Evolutionary conservation across 2,888 invertebrate genomes (phyloP).

Genomic region (Calliopum simillimum): DNA sequence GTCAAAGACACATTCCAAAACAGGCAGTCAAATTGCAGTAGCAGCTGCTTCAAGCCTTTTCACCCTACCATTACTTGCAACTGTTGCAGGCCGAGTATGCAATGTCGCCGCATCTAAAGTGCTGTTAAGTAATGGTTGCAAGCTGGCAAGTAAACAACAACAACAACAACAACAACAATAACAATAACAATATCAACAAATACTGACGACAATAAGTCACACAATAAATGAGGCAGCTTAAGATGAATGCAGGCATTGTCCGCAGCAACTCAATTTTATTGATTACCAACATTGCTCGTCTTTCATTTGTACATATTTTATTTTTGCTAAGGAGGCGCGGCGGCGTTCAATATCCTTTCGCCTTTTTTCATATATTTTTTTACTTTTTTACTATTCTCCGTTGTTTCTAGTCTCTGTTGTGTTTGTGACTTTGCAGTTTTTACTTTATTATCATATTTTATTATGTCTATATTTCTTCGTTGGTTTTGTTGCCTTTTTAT

Average conservation of each 20-base stretch:
- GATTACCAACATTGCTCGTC: too few relatives aligned
- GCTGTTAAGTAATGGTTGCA: slow-evolving; percentile 8
- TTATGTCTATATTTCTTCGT: background rate
- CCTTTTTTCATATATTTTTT: background rate
- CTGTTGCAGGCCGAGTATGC: background rate
- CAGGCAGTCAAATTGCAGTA: background rate
- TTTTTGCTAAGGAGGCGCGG: background rate
- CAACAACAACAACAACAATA: too few relatives aligned
- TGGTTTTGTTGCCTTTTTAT: background rate
- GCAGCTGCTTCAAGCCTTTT: background rate
- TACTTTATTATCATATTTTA: background rate
- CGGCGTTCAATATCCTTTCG: background rate
- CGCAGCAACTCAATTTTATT: too few relatives aligned
- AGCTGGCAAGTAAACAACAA: background rate
- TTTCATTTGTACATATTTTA: too few relatives aligned
- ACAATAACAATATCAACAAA: too few relatives aligned
- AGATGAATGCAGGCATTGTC: too few relatives aligned
- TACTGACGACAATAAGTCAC: too few relatives aligned
- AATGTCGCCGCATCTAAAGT: background rate
- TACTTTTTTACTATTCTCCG: background rate
- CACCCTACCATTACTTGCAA: background rate
- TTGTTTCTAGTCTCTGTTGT: background rate
- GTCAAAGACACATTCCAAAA: too few relatives aligned
- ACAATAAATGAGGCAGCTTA: too few relatives aligned
- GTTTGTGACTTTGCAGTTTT: background rate